These are phyloP conservation scores for Caranx melampygus DNA, from an alignment of 2,113 vertebrate genomes.

Conservation along the genomic window DNA sequence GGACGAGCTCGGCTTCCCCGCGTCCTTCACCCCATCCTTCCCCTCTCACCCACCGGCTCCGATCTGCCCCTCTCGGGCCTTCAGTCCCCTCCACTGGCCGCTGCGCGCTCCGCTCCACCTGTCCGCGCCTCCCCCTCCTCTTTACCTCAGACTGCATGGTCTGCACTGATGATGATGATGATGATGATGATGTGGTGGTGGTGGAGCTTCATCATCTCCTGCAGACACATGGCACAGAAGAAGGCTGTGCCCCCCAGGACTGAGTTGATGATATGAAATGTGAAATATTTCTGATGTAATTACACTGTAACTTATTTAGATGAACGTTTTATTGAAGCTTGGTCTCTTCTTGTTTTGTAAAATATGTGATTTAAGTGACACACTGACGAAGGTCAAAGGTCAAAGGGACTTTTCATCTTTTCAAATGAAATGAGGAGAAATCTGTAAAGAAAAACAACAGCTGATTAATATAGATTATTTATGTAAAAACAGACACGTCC, in stretches of 20 bases:
- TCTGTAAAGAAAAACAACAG: too few species aligned
- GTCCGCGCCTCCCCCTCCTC: conserved; percentile 5
- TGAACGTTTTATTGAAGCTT: conserved; percentile 38
- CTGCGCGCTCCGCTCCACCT: conserved; percentile 37
- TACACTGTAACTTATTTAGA: conserved; percentile 66
- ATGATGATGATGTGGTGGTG: too few species aligned
- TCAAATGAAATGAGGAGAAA: too few species aligned
- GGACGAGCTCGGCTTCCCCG: conserved; percentile 43
- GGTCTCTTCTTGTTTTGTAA: not conserved
- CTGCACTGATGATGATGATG: not conserved
- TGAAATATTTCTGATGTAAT: conserved; percentile 53
- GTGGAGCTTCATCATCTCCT: too few species aligned
- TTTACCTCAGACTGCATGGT: conserved; percentile 25
- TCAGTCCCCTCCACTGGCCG: conserved; percentile 19
- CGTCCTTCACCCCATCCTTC: not conserved
- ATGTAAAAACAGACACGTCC: too few species aligned
- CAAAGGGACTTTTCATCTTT: too few species aligned
- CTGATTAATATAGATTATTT: too few species aligned
- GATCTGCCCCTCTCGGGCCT: not conserved
- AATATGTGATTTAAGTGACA: too few species aligned
- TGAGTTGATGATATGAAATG: not conserved
- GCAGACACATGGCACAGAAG: not conserved
- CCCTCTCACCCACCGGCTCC: not conserved
- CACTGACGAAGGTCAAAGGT: too few species aligned
- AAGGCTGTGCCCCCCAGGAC: conserved; percentile 12